phyloP scores from a whole-genome alignment of 2,888 invertebrate species.

The Acanthacorydalis orientalis region DNA sequence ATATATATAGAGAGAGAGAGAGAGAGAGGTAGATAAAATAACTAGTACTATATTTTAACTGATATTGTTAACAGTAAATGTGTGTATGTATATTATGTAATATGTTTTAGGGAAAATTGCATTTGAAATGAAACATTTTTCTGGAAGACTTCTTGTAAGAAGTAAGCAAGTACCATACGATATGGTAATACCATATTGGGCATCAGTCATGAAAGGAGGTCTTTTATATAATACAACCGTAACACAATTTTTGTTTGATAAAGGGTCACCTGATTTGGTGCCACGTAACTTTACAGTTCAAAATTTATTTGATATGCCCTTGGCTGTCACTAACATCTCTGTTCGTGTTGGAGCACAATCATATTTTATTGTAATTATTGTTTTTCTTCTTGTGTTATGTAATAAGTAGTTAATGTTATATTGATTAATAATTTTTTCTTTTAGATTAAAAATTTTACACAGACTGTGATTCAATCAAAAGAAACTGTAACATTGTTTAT shows the following conservation, averaged over 20 bases:
- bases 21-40: too few species aligned
- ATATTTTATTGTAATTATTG: conserved; percentile 37
- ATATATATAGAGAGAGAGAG: too few species aligned
- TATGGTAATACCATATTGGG: conserved; percentile 46
- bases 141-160: conserved; percentile 37
- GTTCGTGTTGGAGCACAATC: conserved; percentile 40
- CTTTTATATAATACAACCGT: conserved; percentile 35
- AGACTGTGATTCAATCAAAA: conserved; percentile 38
- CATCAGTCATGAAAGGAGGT: conserved; percentile 39
- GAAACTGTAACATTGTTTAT: conserved; percentile 38
- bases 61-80: conserved; percentile 7
- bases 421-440: conserved; percentile 13
- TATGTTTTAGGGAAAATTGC: conserved; percentile 32
- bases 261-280: conserved; percentile 18
- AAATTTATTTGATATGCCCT: conserved; percentile 55
- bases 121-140: conserved; percentile 33
- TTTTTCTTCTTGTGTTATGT: background rate
- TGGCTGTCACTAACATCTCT: conserved; percentile 55
- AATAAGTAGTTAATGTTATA: background rate
- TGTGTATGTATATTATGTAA: conserved; percentile 12
- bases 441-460: conserved; percentile 41
- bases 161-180: conserved; percentile 28
- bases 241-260: conserved; percentile 29
- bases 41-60: background rate
- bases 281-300: conserved; percentile 42